Percentiles rank a stretch among this genome's conserved stretches.
These are phyloP conservation scores for Psittacus erithacus DNA, from an alignment of 2,113 vertebrate genomes.

Conservation along the genomic window DNA sequence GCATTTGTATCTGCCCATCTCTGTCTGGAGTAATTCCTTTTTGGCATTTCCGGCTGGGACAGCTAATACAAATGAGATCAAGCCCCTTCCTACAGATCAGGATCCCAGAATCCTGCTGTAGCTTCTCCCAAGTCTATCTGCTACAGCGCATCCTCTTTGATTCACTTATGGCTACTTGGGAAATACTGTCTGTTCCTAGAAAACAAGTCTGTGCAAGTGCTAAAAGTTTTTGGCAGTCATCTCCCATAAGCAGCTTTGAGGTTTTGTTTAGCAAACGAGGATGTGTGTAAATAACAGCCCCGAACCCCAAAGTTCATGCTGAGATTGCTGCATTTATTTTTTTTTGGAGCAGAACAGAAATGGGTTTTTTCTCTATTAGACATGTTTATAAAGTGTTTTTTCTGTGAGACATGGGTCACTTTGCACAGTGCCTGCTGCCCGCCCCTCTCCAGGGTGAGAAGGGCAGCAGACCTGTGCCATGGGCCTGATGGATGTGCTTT, in stretches of 20 bases:
- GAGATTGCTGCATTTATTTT: neutral
- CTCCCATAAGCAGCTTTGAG: neutral
- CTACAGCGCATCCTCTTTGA: neutral
- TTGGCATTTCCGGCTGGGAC: neutral
- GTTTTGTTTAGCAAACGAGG: neutral
- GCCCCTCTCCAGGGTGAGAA: accelerated
- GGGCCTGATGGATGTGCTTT: neutral
- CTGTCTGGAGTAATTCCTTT: neutral
- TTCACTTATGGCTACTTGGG: neutral
- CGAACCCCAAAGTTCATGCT: neutral
- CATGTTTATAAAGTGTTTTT: neutral
- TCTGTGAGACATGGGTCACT: neutral
- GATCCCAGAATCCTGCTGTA: neutral
- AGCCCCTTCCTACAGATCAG: neutral
- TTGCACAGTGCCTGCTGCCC: neutral
- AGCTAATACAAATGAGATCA: neutral
- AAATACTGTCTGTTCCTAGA: neutral
- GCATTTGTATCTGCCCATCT: neutral
- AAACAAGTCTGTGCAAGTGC: neutral
- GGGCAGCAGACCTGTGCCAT: neutral
- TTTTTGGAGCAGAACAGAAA: neutral
- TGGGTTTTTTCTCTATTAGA: neutral
- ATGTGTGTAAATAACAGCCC: neutral
- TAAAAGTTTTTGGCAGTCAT: neutral
- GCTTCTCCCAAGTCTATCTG: neutral